Percentiles rank a stretch among this genome's conserved stretches.
phyloP scores from a whole-genome alignment of 2,888 invertebrate genomes.

The Willowsia nigromaculata region DNA sequence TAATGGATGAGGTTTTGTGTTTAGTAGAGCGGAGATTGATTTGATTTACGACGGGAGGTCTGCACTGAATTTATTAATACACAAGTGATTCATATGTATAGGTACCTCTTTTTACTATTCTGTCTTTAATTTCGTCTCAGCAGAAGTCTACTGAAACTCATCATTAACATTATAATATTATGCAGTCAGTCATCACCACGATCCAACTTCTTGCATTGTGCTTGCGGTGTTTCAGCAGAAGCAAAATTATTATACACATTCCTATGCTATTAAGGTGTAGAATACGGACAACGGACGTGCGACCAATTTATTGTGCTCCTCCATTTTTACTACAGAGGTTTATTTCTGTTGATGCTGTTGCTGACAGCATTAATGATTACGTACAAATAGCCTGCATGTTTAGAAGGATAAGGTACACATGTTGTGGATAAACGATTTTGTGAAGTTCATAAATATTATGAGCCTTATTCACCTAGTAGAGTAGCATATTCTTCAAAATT shows the following conservation, averaged over 20 bases:
- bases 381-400: too few relatives aligned
- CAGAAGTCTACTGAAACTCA: background rate
- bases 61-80: conserved; percentile 55
- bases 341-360: background rate
- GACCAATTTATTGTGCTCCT: conserved; percentile 50
- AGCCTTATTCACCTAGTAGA: background rate
- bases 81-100: too few relatives aligned
- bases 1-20: background rate
- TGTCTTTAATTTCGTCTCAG: conserved; percentile 8
- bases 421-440: too few relatives aligned
- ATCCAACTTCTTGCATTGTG: background rate
- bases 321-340: background rate
- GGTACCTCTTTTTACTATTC: background rate
- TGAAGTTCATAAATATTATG: background rate
- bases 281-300: conserved; percentile 23
- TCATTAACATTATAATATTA: background rate
- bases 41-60: conserved; percentile 57
- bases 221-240: background rate
- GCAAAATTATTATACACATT: background rate
- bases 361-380: too few relatives aligned
- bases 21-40: conserved; percentile 35
- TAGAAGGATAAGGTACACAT: too few relatives aligned
- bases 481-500: too few relatives aligned
- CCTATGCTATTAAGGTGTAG: background rate
- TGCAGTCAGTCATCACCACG: background rate